Percentiles rank a stretch among this genome's conserved stretches.
phyloP scores from a whole-genome alignment of 2,888 invertebrate genomes.

The Dinocampus coccinellae region DNA sequence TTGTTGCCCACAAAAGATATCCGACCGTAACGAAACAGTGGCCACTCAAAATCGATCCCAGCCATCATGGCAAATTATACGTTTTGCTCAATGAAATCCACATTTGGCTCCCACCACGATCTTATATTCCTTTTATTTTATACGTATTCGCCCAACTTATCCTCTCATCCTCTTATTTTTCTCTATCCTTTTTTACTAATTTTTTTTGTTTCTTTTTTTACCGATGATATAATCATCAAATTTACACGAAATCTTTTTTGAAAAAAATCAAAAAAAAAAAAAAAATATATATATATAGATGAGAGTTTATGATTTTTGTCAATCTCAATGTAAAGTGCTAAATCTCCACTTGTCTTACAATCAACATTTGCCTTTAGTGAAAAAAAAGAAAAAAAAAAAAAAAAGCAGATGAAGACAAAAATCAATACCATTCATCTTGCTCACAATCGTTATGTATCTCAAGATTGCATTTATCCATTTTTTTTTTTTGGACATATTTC shows the following conservation, averaged over 20 bases:
- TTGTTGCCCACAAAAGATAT: slow-evolving; percentile 57
- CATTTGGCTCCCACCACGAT: neutral
- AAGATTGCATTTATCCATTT: slow-evolving; percentile 6
- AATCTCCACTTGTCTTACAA: neutral
- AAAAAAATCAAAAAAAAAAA: too few relatives aligned
- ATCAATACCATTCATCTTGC: neutral
- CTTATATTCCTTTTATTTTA: neutral
- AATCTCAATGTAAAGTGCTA: neutral
- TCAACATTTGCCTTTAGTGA: neutral
- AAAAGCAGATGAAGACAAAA: too few relatives aligned
- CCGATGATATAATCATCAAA: too few relatives aligned
- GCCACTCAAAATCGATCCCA: slow-evolving; percentile 65
- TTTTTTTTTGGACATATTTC: neutral
- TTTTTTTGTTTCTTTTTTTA: neutral
- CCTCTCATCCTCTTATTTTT: neutral
- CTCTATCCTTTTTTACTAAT: neutral
- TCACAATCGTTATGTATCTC: neutral
- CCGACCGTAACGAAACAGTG: slow-evolving; percentile 63
- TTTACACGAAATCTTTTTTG: neutral
- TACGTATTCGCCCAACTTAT: neutral
- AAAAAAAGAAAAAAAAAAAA: too few relatives aligned
- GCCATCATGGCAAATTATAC: slow-evolving; percentile 61
- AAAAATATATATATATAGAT: too few relatives aligned
- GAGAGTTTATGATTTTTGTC: neutral
- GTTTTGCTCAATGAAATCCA: slow-evolving; percentile 58